Percentiles rank a stretch among this genome's conserved stretches.
phyloP scores from a whole-genome alignment of 2,888 invertebrate genomes.

The Helobdella robusta region DNA sequence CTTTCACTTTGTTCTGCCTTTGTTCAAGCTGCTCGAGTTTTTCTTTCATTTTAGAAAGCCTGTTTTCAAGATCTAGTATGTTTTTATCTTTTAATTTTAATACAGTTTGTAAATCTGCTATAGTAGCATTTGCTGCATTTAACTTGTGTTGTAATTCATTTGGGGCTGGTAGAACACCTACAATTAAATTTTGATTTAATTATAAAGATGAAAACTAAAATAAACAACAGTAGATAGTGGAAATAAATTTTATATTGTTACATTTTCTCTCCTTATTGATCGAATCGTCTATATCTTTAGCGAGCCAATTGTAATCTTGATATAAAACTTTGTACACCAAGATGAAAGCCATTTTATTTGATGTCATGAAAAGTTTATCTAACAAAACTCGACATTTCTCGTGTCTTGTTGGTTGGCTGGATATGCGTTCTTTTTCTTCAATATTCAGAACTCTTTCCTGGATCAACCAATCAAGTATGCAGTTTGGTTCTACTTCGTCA shows the following conservation, averaged over 20 bases:
- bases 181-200: not conserved
- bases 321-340: slow-evolving; percentile 15
- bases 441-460: slow-evolving; percentile 25
- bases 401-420: slow-evolving; percentile 15
- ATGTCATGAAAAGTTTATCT: slow-evolving; percentile 23
- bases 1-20: too few species aligned
- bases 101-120: not conserved
- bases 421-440: slow-evolving; percentile 19
- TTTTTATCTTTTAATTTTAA: not conserved
- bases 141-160: not conserved
- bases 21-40: too few species aligned
- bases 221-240: not conserved
- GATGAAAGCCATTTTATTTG: slow-evolving; percentile 13
- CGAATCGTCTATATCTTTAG: slow-evolving; percentile 4
- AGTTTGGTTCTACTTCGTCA: slow-evolving; percentile 20
- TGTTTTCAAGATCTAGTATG: not conserved
- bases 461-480: slow-evolving; percentile 24
- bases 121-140: not conserved
- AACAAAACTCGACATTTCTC: slow-evolving; percentile 23
- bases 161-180: not conserved
- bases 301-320: slow-evolving; percentile 21
- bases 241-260: not conserved
- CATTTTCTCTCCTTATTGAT: not conserved
- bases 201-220: not conserved
- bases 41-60: too few species aligned